phyloP scores from a whole-genome alignment of 2,113 vertebrate species.

The Fregetta grallaria region DNA sequence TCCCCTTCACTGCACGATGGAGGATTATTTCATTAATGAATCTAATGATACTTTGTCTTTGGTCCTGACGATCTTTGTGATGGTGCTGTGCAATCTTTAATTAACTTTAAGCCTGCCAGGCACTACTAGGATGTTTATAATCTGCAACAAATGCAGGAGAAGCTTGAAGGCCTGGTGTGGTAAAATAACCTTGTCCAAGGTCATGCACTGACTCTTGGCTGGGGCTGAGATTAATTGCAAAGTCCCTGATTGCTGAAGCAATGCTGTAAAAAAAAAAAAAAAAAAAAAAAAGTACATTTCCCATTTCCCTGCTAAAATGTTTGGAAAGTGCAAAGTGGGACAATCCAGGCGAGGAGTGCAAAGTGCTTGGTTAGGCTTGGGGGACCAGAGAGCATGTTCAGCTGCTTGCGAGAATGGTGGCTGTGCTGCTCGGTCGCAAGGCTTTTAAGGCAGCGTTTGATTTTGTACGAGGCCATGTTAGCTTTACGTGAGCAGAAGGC shows the following conservation, averaged over 20 bases:
- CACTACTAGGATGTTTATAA: neutral
- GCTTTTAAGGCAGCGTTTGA: neutral
- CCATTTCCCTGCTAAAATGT: neutral
- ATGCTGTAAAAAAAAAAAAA: neutral
- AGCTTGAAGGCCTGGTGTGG: neutral
- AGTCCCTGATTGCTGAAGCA: neutral
- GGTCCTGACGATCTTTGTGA: conserved; percentile 15
- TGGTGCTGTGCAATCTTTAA: conserved; percentile 28
- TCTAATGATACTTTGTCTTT: conserved; percentile 50
- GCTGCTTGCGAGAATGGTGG: fast-evolving
- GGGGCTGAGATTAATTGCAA: neutral
- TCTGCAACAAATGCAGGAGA: neutral
- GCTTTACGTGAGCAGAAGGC: neutral
- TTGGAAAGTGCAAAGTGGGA: neutral
- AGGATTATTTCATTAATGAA: conserved; percentile 56
- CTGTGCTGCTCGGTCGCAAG: neutral
- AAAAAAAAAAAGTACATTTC: neutral
- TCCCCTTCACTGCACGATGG: neutral
- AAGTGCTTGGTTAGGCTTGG: neutral
- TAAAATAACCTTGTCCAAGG: conserved; percentile 3
- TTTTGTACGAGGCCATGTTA: neutral
- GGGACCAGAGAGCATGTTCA: neutral
- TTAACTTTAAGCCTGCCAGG: conserved; percentile 56
- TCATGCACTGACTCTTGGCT: neutral
- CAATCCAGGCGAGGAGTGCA: neutral